Evolutionary conservation across 2,888 invertebrate genomes (phyloP), one percentile per base, ranked within the genome.

Genomic region (Gymnosoma rotundatum): DNA sequence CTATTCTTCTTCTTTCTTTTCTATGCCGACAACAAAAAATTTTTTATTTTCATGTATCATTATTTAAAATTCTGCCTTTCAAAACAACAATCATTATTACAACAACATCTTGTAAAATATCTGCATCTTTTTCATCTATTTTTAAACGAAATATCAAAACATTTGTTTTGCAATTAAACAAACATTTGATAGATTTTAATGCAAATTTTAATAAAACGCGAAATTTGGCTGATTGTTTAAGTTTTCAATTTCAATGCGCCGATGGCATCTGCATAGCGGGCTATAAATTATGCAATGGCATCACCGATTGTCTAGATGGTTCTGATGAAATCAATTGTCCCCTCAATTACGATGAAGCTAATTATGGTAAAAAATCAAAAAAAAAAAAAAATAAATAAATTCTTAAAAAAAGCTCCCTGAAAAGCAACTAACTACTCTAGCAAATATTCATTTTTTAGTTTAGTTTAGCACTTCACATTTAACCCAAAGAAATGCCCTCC

Each of bases 181-280:
- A 90, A 91, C 89, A n/a, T 42, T 32, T 21, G 6, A 32, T 21
- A 82, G 81, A 82, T 64, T 89, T 89, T 85, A 90, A 89, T 88
- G 90, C 89, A 83, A 90, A 90, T 85, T 91, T 89, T 86, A 91
- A 91, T 89, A 89, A 87, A 86, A 91, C 88, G 85, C 90, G 90
- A 36, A 87, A 89, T 78, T 87, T 87, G 86, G 88, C 86, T 70
- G 90, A 91, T 78, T 92, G 92, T 88, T 87, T 89, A 69, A 86
- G 90, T 85, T 92, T 92, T 87, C 94, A 95, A 89, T 95, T 94
- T 91, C 93, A 93, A 82, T 96, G 95, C 90, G 93, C 92, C 78
- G 94, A 94, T 89, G 94, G 94, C n/a, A 91, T 93, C 83, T 95
- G 95, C 92, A 94, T 95, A 85, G 93, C 93, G 87, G 93, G 93